A percentile compares a stretch with the other conserved stretches of the same genome.
These are phyloP conservation scores for Anguilla megastoma DNA, from an alignment of 2,797 vertebrate genomes.

Conservation along the genomic window DNA sequence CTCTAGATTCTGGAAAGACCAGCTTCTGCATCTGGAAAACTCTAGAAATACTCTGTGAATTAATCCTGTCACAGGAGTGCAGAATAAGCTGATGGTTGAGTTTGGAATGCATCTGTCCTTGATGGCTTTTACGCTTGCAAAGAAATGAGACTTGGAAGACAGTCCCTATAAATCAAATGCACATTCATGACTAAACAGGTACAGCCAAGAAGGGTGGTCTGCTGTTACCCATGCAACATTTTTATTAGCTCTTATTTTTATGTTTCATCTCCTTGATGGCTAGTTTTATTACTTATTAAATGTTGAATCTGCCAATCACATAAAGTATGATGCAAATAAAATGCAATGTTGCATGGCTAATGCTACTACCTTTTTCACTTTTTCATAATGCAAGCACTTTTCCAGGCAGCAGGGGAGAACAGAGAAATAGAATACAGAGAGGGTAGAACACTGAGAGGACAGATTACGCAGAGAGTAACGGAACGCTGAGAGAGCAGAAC, in stretches of 20 bases:
- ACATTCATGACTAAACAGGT: conserved; percentile 38
- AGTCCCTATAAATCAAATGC: conserved; percentile 47
- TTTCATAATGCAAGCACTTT: background rate
- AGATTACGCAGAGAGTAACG: background rate
- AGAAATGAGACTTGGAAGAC: conserved; percentile 45
- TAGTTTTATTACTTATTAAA: conserved; percentile 27
- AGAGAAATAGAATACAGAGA: background rate
- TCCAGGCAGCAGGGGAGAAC: background rate
- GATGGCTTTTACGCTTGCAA: conserved; percentile 40
- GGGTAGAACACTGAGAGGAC: background rate
- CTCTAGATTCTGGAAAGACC: conserved; percentile 1
- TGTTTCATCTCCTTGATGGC: background rate
- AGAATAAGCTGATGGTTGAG: conserved; percentile 29
- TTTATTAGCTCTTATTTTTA: conserved; percentile 27
- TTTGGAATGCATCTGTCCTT: conserved; percentile 31
- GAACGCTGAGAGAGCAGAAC: background rate
- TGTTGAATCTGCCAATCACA: conserved; percentile 31
- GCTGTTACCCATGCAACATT: conserved; percentile 11
- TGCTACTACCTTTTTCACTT: background rate
- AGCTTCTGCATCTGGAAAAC: conserved; percentile 8
- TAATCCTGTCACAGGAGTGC: conserved; percentile 31
- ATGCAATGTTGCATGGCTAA: background rate
- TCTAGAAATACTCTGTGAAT: conserved; percentile 20
- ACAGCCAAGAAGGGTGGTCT: background rate
- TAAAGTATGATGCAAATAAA: conserved; percentile 6